Evolutionary conservation across 2,888 invertebrate species (phyloP), one percentile per base, ranked within the genome.

Genomic region (Macropis europaea): DNA sequence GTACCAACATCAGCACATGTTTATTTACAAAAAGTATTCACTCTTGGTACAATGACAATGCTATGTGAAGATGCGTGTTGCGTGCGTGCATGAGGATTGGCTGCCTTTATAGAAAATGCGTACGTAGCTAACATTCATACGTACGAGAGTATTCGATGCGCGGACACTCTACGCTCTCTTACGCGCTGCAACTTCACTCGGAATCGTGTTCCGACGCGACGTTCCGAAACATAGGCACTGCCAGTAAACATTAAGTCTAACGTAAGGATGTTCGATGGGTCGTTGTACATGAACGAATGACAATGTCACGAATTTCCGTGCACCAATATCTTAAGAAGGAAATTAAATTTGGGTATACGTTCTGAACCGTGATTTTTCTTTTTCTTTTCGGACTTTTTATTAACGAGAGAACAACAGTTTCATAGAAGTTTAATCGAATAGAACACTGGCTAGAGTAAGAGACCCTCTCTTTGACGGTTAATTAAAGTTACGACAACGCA

Each of bases 361-460:
- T 70, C 62, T 69, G 66, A 30, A 61, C 62, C 69, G 69, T 77
- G 38, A 11, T 71, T 9, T 71, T 26, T 67, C 19, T 52, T 71
- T 62, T 80, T n/a, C n/a, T 81, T 78, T 71, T 78, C 81, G 82
- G 76, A 79, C 47, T 62, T 79, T 81, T 81, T 81, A 81, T 80
- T 81, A 81, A 81, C 74, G 79, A 81, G 77, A 81, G 81, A 81
- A 81, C 79, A 81, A 81, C 74, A 81, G 72, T 76, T 87, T 85
- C 84, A 68, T 81, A 80, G 74, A 81, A 79, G 74, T 74, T 81
- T 81, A 76, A 79, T 81, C 66, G 73, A 77, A 57, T 81, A 77
- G 77, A 80, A 81, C 82, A 85, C 75, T 77, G 79, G 76, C 76
- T 85, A 82, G 73, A 78, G 64, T 81, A 77, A 81, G 77, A 79